A percentile compares a stretch with the other conserved stretches of the same genome.
phyloP scores from a whole-genome alignment of 2,888 invertebrate genomes.

The Reticulitermes lucifugus region DNA sequence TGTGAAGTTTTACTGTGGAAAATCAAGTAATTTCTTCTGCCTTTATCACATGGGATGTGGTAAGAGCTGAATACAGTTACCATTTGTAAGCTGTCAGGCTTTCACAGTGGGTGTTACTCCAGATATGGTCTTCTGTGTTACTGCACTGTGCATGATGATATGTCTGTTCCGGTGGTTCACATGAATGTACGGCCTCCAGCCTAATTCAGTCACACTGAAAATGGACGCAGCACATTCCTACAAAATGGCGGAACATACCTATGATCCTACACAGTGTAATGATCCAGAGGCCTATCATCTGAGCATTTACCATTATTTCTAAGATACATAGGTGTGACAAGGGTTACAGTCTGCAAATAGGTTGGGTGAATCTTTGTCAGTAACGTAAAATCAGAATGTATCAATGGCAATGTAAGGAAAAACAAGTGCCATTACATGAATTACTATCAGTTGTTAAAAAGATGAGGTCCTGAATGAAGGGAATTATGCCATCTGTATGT shows the following conservation, averaged over 20 bases:
- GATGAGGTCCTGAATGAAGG: neutral
- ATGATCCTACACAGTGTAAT: too few species aligned
- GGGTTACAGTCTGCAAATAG: neutral
- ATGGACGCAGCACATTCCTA: too few species aligned
- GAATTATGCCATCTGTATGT: neutral
- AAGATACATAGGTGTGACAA: neutral
- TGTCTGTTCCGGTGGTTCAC: too few species aligned
- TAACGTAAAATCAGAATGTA: neutral
- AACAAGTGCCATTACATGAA: conserved; percentile 25
- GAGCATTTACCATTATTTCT: neutral
- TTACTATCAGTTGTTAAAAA: neutral
- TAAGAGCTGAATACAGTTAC: neutral
- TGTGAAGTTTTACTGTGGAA: neutral
- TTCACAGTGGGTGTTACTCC: too few species aligned
- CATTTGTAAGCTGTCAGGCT: neutral
- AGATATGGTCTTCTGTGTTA: too few species aligned
- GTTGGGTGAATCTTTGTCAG: neutral
- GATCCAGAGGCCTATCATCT: too few species aligned
- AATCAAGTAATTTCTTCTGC: neutral
- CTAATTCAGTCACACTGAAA: too few species aligned
- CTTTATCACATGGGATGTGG: neutral
- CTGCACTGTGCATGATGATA: too few species aligned
- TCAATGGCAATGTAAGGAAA: neutral
- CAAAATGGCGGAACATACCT: too few species aligned
- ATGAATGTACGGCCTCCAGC: too few species aligned